Evolutionary conservation across 2,888 invertebrate genomes (phyloP).

Genomic region (Drosophila kambysellisi): DNA sequence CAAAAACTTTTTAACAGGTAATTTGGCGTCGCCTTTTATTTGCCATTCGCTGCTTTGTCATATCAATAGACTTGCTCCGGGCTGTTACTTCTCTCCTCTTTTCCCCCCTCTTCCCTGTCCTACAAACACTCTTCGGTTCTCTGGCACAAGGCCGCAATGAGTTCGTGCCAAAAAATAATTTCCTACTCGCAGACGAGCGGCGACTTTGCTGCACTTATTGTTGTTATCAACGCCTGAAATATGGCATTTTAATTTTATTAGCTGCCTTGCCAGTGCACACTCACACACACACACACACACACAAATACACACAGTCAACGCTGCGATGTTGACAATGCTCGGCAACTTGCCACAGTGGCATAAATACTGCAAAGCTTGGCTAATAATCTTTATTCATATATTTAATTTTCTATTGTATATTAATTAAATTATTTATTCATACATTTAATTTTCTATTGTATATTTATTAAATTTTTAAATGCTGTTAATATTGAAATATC

Average conservation of each 20-base stretch:
- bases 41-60: slow-evolving; percentile 57
- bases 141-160: slow-evolving; percentile 65
- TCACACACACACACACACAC: slow-evolving; percentile 9
- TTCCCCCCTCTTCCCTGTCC: too few relatives aligned
- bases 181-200: slow-evolving; percentile 61
- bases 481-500: neutral
- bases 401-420: neutral
- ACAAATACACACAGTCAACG: slow-evolving; percentile 11
- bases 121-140: slow-evolving; percentile 15
- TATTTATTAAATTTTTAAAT: neutral
- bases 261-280: slow-evolving; percentile 60
- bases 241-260: slow-evolving; percentile 82
- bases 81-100: slow-evolving; percentile 7
- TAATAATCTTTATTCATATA: neutral
- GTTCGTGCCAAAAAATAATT: slow-evolving; percentile 80
- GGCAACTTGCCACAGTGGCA: slow-evolving; percentile 55
- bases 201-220: slow-evolving; percentile 81
- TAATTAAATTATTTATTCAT: too few relatives aligned
- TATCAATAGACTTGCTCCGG: slow-evolving; percentile 60
- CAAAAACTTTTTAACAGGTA: slow-evolving; percentile 70
- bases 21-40: slow-evolving; percentile 53
- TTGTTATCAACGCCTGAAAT: slow-evolving; percentile 81
- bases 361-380: neutral
- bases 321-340: slow-evolving; percentile 55
- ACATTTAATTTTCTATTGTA: neutral